Conservation (phyloP, 1,140 invertebrate species). For the Anoplolepis gracilipes region DNA sequence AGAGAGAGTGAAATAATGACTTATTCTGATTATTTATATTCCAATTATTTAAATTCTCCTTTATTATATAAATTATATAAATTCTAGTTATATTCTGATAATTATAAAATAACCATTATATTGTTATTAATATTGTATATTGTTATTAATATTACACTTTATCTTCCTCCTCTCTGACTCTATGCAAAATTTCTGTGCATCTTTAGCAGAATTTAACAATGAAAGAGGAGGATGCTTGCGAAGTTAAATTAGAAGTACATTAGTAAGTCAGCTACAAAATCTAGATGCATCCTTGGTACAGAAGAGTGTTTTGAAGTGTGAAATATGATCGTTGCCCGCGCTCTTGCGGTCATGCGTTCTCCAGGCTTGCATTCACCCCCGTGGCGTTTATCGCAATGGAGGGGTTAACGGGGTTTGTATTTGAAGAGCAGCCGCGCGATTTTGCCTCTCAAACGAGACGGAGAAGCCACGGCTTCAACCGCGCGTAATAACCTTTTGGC, state of each 20-base stretch:
- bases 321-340: constrained; percentile 47
- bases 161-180: background rate
- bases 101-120: constrained; percentile 1
- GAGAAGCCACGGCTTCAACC: constrained; percentile 55
- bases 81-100: constrained; percentile 16
- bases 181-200: background rate
- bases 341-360: constrained; percentile 71
- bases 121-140: background rate
- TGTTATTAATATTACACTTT: background rate
- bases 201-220: background rate
- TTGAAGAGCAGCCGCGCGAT: constrained; percentile 76
- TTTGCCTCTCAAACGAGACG: constrained; percentile 71
- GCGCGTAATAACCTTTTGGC: constrained; percentile 43
- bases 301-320: constrained; percentile 9
- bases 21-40: too few species aligned
- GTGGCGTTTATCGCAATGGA: background rate
- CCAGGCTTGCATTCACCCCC: constrained; percentile 69
- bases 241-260: constrained; percentile 2
- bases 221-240: background rate
- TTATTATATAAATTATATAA: background rate
- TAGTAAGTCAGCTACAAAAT: constrained; percentile 7
- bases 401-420: constrained; percentile 69
- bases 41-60: too few species aligned
- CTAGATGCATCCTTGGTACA: background rate
- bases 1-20: background rate